Percentiles rank a stretch among this genome's conserved stretches.
Evolutionary conservation across 2,113 vertebrate genomes (phyloP).

Genomic region (Aramus guarauna): DNA sequence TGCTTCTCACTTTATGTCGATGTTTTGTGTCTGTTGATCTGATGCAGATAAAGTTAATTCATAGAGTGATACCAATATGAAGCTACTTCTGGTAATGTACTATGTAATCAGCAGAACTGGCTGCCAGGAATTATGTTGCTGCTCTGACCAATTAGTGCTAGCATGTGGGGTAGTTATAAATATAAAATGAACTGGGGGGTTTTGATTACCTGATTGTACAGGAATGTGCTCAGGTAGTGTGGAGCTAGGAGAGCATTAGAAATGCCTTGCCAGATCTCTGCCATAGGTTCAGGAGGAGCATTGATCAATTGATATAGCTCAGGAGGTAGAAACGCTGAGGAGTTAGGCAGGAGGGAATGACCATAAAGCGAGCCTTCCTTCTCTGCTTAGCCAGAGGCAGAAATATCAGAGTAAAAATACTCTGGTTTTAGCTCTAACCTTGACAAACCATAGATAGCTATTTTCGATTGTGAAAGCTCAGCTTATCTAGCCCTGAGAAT

Average conservation of each 20-base stretch:
- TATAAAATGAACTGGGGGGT: accelerated
- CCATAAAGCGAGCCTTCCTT: not conserved
- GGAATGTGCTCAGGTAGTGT: not conserved
- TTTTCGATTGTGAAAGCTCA: not conserved
- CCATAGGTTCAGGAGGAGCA: not conserved
- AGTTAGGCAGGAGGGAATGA: not conserved
- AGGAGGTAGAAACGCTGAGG: not conserved
- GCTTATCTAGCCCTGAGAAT: not conserved
- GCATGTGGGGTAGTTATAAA: not conserved
- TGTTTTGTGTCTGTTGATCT: not conserved
- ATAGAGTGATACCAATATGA: not conserved
- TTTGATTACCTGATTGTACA: not conserved
- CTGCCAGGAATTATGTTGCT: not conserved
- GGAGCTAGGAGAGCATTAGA: not conserved
- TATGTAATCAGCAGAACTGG: not conserved
- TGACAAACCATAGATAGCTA: not conserved
- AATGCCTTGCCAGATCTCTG: not conserved
- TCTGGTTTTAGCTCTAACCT: not conserved
- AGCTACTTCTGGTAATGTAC: not conserved
- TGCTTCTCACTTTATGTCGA: not conserved
- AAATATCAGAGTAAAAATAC: not conserved
- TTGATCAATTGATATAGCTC: not conserved
- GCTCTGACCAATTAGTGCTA: not conserved
- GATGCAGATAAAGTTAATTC: not conserved
- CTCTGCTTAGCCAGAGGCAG: not conserved